Conservation (phyloP, 2,113 vertebrate genomes). For the Carollia perspicillata region DNA sequence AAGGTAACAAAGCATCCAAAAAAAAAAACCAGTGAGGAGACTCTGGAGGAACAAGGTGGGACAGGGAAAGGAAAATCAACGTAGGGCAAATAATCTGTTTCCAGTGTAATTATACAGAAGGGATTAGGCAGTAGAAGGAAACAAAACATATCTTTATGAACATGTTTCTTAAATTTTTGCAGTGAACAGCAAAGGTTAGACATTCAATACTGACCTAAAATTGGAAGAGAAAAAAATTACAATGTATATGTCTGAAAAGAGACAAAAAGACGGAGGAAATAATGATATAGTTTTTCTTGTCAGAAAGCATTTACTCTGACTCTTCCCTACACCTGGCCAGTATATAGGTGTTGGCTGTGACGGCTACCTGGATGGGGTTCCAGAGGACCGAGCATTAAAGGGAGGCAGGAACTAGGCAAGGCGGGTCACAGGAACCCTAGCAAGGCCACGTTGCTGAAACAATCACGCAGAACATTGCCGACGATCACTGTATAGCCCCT, state of each 20-base stretch:
- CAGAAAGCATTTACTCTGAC: not conserved
- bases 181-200: not conserved
- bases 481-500: not conserved
- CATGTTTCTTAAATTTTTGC: not conserved
- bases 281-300: not conserved
- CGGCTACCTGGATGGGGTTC: not conserved
- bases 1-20: not conserved
- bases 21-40: not conserved
- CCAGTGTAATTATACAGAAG: not conserved
- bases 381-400: not conserved
- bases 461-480: not conserved
- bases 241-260: not conserved
- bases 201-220: not conserved
- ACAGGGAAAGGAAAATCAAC: not conserved
- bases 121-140: not conserved
- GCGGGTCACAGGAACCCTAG: too few species aligned
- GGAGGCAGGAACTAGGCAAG: not conserved
- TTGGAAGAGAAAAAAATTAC: not conserved
- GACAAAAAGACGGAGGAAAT: not conserved
- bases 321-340: not conserved
- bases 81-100: accelerated
- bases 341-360: not conserved
- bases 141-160: not conserved
- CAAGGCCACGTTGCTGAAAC: too few species aligned
- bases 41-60: not conserved